Base-by-base conservation (phyloP, 2,797 vertebrate species). In the Cuculus canorus region DNA sequence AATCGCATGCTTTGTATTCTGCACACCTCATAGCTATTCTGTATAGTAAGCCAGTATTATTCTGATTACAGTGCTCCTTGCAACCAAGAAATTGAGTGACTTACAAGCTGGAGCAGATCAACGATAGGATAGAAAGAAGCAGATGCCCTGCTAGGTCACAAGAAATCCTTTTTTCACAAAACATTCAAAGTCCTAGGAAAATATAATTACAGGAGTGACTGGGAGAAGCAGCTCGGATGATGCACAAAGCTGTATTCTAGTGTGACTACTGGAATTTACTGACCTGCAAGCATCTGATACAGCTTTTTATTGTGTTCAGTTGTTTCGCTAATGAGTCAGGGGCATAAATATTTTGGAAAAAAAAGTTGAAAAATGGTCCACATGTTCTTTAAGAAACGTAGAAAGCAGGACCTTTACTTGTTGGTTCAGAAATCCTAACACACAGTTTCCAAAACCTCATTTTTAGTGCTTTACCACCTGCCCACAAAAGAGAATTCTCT, bases 291-390 rank as follows among this genome's bases (percentile, higher is more conserved):
- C 15, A 71, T 21, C n/a, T 27, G 43, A 30, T 28, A 61, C 5
- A 68, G 27, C 6, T 73, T 83, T 88, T 47, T 39, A 5, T 10
- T 32, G 19, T 6, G 28, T 57, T 68, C 19, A 39, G 9, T 10
- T 77, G 8, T 84, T 33, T 54, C 0, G 0, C 19, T 59, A 35
- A 4, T 35, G 76, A 35, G 6, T 70, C 57, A 78, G 72, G 10
- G 72, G 10, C 30, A 75, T 10, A 81, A 65, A 75, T 60, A 52
- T 6, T 21, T 68, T 41, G 1, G 10, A 17, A 75, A 83, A 85
- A 92, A 41, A 4, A 45, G 11, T 0, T 50, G 25, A 60, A 83
- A 66, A 81, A 7, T 17, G 12, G 10, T 54, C 30, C 30, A 43
- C 1, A 5, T n/a, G 4, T 12, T 22, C 84, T 73, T 71, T 17